A percentile compares a stretch with the other conserved stretches of the same genome.
Evolutionary conservation across 2,888 invertebrate genomes (phyloP).

Genomic region (Leptinotarsa haldemani): DNA sequence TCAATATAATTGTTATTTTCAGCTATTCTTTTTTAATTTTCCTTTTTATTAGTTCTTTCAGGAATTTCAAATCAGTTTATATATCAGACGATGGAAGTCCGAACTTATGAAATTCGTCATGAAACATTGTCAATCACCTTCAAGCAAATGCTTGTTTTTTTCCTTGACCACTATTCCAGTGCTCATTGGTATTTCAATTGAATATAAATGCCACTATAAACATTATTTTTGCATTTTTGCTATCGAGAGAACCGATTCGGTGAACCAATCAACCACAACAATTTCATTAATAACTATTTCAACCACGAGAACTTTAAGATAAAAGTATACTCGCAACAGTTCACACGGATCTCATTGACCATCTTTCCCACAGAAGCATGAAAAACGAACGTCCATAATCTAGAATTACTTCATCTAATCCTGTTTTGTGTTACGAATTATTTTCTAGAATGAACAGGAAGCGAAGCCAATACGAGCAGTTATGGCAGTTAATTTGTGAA

Average conservation of each 20-base stretch:
- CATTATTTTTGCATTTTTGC: constrained; percentile 2
- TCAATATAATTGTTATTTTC: too few relatives aligned
- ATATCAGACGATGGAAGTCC: too few relatives aligned
- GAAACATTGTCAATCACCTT: too few relatives aligned
- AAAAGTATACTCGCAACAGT: constrained; percentile 39
- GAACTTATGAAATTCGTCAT: too few relatives aligned
- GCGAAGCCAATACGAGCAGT: constrained; percentile 14
- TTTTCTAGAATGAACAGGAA: constrained; percentile 19
- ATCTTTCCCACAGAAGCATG: constrained; percentile 39
- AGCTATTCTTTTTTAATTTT: too few relatives aligned
- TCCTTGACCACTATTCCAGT: too few relatives aligned
- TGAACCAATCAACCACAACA: constrained; percentile 26
- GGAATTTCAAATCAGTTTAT: too few relatives aligned
- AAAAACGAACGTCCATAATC: constrained; percentile 29
- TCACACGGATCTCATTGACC: constrained; percentile 44
- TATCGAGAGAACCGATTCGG: constrained; percentile 19
- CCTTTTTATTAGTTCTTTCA: too few relatives aligned
- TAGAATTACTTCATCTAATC: constrained; percentile 27
- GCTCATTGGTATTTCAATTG: too few relatives aligned
- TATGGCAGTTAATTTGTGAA: not conserved
- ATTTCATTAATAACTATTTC: constrained; percentile 30
- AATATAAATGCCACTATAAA: not conserved
- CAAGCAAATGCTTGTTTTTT: too few relatives aligned
- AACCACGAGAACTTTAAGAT: not conserved
- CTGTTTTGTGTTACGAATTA: not conserved